Conservation (phyloP, 2,113 vertebrate genomes). For the Turdus rufiventris region DNA sequence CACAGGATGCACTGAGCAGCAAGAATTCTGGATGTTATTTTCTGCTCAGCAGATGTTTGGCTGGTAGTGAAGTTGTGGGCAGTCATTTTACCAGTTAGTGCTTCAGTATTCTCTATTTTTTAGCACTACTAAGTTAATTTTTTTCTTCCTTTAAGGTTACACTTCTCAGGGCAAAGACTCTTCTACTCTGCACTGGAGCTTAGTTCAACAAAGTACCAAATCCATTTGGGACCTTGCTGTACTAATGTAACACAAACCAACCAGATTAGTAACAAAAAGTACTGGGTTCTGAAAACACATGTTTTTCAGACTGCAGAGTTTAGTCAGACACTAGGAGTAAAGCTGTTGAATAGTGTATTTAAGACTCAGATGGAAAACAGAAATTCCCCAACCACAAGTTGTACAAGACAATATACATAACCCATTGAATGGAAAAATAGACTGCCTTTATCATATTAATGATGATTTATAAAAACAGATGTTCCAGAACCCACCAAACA, state of each 20-base stretch:
- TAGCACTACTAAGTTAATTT: background rate
- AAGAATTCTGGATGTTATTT: background rate
- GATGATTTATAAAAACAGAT: slow-evolving; percentile 10
- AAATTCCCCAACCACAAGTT: slow-evolving; percentile 33
- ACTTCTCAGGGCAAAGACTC: background rate
- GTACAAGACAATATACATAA: background rate
- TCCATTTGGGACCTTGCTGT: background rate
- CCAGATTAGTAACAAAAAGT: background rate
- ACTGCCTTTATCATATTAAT: background rate
- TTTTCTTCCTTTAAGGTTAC: background rate
- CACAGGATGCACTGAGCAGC: background rate
- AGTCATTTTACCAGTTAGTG: background rate
- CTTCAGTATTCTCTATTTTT: background rate
- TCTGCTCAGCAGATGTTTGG: background rate
- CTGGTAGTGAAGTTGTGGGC: background rate
- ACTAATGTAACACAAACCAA: background rate
- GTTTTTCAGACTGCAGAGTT: slow-evolving; percentile 9
- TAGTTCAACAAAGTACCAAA: background rate
- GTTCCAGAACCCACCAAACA: background rate
- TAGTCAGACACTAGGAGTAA: background rate
- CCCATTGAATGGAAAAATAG: background rate
- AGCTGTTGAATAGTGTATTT: slow-evolving; percentile 7
- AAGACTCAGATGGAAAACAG: slow-evolving; percentile 22
- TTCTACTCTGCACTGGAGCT: background rate
- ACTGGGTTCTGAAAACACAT: slow-evolving; percentile 1